Conservation (phyloP, 2,113 vertebrate species). For the Paedocypris sp. region DNA sequence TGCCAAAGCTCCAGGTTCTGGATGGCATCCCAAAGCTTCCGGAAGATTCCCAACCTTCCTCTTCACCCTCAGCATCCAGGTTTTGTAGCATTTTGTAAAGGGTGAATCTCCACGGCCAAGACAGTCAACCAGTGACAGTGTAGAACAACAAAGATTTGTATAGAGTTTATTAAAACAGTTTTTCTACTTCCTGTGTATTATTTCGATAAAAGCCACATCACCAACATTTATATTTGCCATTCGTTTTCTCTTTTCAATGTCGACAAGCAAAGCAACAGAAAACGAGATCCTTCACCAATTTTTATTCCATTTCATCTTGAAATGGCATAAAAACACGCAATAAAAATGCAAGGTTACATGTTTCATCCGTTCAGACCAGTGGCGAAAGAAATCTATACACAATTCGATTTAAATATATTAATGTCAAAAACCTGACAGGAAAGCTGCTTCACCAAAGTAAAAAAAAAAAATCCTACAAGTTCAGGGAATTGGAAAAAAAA, state of each 20-base stretch:
- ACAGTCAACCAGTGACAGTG: not conserved
- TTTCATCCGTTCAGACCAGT: constrained; percentile 33
- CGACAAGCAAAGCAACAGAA: not conserved
- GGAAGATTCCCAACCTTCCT: constrained; percentile 65
- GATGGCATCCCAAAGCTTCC: constrained; percentile 83
- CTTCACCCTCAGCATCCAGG: constrained; percentile 55
- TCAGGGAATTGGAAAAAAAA: too few species aligned
- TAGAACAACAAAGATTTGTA: not conserved
- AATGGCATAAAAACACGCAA: constrained; percentile 16
- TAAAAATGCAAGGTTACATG: not conserved
- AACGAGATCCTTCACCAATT: constrained; percentile 22
- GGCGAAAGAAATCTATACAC: constrained; percentile 42
- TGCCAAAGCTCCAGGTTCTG: constrained; percentile 87
- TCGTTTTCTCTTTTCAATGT: not conserved
- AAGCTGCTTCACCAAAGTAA: too few species aligned
- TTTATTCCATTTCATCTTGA: constrained; percentile 42
- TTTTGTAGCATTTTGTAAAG: constrained; percentile 74
- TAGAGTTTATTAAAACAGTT: constrained; percentile 21
- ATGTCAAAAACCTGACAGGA: too few species aligned
- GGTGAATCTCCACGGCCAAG: not conserved
- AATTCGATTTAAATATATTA: too few species aligned
- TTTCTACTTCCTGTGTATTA: constrained; percentile 1
- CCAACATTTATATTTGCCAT: not conserved
- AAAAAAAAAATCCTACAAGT: too few species aligned
- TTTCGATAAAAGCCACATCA: too few species aligned